Conservation (phyloP, 2,888 invertebrate genomes). For the Polyommatus iphigenia region DNA sequence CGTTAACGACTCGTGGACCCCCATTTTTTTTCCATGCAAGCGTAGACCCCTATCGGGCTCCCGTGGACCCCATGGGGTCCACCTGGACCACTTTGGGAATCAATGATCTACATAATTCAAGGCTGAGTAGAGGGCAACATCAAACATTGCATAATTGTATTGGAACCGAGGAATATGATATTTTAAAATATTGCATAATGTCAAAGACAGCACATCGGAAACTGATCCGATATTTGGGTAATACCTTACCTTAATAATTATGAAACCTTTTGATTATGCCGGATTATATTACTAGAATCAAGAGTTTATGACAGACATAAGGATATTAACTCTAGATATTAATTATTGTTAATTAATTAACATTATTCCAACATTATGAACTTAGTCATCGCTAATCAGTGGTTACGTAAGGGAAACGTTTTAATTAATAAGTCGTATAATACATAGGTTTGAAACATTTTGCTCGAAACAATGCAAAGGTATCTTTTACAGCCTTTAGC, state of each 20-base stretch:
- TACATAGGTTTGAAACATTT: background rate
- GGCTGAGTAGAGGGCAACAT: too few relatives aligned
- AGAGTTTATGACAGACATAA: background rate
- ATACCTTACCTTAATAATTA: background rate
- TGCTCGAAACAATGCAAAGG: too few relatives aligned
- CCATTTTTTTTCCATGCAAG: too few relatives aligned
- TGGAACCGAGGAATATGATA: background rate
- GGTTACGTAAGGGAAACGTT: background rate
- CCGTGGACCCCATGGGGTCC: too few relatives aligned
- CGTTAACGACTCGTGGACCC: too few relatives aligned
- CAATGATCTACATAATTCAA: too few relatives aligned
- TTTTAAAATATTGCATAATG: background rate
- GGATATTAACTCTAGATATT: background rate
- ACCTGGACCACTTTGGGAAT: too few relatives aligned
- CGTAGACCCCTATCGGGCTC: too few relatives aligned
- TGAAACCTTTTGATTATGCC: background rate
- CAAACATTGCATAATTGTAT: background rate
- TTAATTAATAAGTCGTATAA: background rate
- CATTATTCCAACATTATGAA: background rate
- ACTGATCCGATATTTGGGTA: background rate
- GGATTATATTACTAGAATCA: background rate
- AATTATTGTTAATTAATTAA: slow-evolving; percentile 16
- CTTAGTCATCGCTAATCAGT: background rate
- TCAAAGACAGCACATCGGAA: background rate
- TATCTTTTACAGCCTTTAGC: too few relatives aligned